phyloP scores from a whole-genome alignment of 2,113 vertebrate species.

The Erythrocercus mccallii region DNA sequence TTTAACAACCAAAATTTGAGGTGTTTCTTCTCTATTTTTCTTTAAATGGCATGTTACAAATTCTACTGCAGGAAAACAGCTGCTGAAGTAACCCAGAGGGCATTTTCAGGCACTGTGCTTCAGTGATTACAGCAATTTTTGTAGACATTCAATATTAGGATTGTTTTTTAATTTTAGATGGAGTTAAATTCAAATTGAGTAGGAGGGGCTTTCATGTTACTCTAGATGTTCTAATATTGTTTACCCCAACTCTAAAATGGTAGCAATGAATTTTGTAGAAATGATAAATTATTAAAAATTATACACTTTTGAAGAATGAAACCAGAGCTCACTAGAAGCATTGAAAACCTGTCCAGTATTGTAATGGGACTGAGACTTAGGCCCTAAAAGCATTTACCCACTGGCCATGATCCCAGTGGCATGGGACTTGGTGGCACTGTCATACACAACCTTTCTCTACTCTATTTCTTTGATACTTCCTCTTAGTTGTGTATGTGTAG shows the following conservation, averaged over 20 bases:
- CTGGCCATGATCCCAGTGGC: not conserved
- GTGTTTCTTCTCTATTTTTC: not conserved
- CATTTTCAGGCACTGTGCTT: conserved; percentile 47
- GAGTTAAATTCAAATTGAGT: conserved; percentile 44
- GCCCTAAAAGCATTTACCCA: not conserved
- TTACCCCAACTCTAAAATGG: not conserved
- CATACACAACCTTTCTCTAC: not conserved
- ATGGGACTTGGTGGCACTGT: not conserved
- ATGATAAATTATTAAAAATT: not conserved
- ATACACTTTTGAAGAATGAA: not conserved
- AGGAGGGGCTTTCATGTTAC: not conserved
- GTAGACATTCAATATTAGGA: conserved; percentile 17
- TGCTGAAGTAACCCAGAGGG: conserved; percentile 39
- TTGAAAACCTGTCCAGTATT: not conserved
- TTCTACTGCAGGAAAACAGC: conserved; percentile 17
- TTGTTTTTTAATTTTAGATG: conserved; percentile 35
- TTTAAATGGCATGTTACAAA: conserved; percentile 10
- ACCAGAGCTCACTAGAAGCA: not conserved
- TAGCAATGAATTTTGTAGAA: not conserved
- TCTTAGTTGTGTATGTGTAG: not conserved
- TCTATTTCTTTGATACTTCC: not conserved
- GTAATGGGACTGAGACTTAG: not conserved
- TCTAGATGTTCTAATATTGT: not conserved
- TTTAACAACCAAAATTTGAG: conserved; percentile 14
- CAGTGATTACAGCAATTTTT: conserved; percentile 51